These are phyloP conservation scores for Triplophysa bombifrons DNA, from an alignment of 2,797 vertebrate species.

Conservation along the genomic window DNA sequence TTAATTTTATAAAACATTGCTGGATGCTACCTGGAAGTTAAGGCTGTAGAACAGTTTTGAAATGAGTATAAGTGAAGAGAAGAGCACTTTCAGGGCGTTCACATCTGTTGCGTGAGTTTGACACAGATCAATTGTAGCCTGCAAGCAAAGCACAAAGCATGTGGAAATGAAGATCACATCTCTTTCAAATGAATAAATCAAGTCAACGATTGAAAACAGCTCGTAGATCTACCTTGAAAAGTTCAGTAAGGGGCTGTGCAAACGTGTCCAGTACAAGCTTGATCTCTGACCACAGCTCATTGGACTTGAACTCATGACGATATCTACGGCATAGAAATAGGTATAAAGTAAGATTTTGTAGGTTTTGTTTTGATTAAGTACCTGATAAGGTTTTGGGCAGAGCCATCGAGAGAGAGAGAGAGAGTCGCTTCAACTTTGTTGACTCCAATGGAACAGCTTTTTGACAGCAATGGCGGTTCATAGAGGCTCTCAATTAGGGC, in stretches of 20 bases:
- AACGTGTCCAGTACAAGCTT: constrained; percentile 97
- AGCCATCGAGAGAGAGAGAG: too few relatives aligned
- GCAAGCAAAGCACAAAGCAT: constrained; percentile 41
- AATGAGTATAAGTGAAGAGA: constrained; percentile 95
- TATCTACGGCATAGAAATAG: constrained; percentile 75
- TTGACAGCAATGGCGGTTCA: too few relatives aligned
- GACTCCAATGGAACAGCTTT: too few relatives aligned
- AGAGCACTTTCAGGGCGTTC: constrained; percentile 93
- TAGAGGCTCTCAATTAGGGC: too few relatives aligned
- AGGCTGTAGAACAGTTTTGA: constrained; percentile 98
- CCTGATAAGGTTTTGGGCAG: too few relatives aligned
- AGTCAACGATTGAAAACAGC: neutral
- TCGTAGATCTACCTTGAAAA: constrained; percentile 88
- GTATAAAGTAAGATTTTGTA: too few relatives aligned
- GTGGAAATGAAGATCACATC: neutral
- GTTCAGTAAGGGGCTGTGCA: constrained; percentile 92
- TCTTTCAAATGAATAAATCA: neutral
- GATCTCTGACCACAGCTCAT: constrained; percentile 97
- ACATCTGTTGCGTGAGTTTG: constrained; percentile 92
- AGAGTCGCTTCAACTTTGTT: too few relatives aligned
- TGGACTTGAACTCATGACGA: constrained; percentile 98
- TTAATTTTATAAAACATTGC: constrained; percentile 1
- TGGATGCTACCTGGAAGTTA: constrained; percentile 91
- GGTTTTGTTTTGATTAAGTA: too few relatives aligned
- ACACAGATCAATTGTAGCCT: constrained; percentile 98